Base-by-base conservation (phyloP, 1,140 invertebrate species). In the Parapsyche elsis region DNA sequence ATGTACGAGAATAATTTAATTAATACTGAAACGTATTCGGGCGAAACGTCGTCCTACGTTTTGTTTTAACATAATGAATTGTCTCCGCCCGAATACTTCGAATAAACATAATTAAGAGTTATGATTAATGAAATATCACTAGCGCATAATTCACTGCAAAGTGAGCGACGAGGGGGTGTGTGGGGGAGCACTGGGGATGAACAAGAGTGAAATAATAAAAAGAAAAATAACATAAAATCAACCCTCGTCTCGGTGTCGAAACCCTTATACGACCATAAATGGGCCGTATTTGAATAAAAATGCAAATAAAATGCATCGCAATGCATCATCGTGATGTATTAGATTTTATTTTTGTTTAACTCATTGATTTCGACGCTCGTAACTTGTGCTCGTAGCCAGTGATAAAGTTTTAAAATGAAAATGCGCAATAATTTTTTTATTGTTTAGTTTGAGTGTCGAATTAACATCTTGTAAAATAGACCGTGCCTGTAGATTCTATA, bases 91-190 rank as follows among this genome's bases (percentile, higher is more conserved):
- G 64, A 67, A 24, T 67, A 67, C 64, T 67, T 67, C 24, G 19
- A 57, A 75, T 57, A 49, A 75, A 57, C 53, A 77, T 77, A 77
- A 77, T 77, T 61, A 77, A 77, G 26, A 77, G 16, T 64, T 64
- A 77, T 77, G 75, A 77, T 77, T 77, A 77, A 77, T 45, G 57
- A 24, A 23, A 57, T 49, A 49, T 46, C 16, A n/a, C 7, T 57
- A 10, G 19, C n/a, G 46, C 73, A 24, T 75, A 57, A 26, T 75
- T 21, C 44, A 57, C 44, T 57, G 44, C 46, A 57, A 46, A 75
- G n/a, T 21, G 75, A 44, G 10, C 53, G 5, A 30, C 14, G 23
- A 49, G 71, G 38, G 30, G 53, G 49, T 5, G 0, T 14, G 23
- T 24, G 71, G 38, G 30, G 53, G 49, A n/a, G 0, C 14, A 74